phyloP scores from a whole-genome alignment of 2,113 vertebrate species.

The Bos taurus region DNA sequence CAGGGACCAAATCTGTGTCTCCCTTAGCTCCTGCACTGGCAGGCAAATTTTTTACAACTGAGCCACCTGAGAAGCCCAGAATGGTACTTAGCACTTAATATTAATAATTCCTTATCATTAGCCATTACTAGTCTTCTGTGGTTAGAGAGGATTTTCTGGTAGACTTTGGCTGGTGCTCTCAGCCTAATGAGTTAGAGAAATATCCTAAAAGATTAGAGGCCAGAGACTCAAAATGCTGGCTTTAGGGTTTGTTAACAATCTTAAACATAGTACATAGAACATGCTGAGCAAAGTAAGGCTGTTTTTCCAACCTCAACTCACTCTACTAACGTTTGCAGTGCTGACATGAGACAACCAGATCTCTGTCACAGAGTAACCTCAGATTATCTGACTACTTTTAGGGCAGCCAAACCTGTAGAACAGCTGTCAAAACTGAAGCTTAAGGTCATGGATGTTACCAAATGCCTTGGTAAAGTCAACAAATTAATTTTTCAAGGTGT shows the following conservation, averaged over 20 bases:
- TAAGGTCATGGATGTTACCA: slow-evolving; percentile 35
- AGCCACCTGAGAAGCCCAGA: not conserved
- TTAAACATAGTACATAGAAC: not conserved
- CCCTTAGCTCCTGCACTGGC: not conserved
- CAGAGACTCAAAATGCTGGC: not conserved
- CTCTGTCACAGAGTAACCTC: not conserved
- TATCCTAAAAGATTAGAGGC: not conserved
- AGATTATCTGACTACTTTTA: slow-evolving; percentile 6
- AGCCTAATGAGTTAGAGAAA: not conserved
- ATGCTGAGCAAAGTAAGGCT: not conserved
- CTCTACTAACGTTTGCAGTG: not conserved
- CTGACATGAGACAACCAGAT: slow-evolving; percentile 34
- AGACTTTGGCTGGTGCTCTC: not conserved
- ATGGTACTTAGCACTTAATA: not conserved
- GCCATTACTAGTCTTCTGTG: not conserved
- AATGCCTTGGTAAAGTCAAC: slow-evolving; percentile 37
- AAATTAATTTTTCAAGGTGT: slow-evolving; percentile 22
- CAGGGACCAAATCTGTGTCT: not conserved
- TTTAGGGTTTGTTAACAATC: not conserved
- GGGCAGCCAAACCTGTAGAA: slow-evolving; percentile 51
- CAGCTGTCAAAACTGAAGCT: not conserved
- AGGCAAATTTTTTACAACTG: not conserved
- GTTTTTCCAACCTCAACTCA: not conserved
- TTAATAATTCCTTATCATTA: not conserved
- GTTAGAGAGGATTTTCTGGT: not conserved